Percentiles rank a stretch among this genome's conserved stretches.
Evolutionary conservation across 2,797 vertebrate genomes (phyloP).

Genomic region (Diplodus sargus): DNA sequence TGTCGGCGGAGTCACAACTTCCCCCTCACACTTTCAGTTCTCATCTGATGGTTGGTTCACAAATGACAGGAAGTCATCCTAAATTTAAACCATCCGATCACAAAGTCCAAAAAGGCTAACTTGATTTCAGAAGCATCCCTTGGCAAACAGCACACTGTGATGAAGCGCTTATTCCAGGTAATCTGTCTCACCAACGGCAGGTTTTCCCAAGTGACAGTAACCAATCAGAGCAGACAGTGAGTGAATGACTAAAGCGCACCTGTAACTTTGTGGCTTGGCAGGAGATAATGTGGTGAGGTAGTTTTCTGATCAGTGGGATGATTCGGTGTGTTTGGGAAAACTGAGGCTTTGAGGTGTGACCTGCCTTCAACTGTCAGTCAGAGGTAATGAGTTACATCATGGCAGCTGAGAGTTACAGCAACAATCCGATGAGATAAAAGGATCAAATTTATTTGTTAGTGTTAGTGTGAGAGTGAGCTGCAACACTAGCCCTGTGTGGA

Average conservation of each 20-base stretch:
- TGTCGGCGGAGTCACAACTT: conserved; percentile 7
- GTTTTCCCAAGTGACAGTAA: background rate
- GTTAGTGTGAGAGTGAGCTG: background rate
- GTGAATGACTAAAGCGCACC: background rate
- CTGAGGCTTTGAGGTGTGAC: background rate
- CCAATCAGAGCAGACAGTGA: background rate
- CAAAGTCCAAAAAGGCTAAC: background rate
- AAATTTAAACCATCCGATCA: background rate
- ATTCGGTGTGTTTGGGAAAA: background rate
- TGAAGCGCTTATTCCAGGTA: background rate
- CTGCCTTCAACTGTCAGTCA: background rate
- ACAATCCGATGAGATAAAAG: background rate
- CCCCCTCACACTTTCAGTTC: conserved; percentile 16
- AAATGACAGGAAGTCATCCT: background rate
- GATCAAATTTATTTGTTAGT: background rate
- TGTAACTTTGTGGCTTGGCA: conserved; percentile 15
- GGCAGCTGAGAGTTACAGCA: background rate
- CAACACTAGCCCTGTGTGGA: too few species aligned
- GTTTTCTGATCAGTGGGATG: background rate
- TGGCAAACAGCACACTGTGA: background rate
- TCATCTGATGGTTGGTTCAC: background rate
- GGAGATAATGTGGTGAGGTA: conserved; percentile 17
- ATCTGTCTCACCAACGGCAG: background rate
- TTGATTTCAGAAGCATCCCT: background rate
- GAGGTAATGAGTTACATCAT: background rate